Conservation (phyloP, 1,140 invertebrate species). For the Drosophila pseudoananassae region DNA sequence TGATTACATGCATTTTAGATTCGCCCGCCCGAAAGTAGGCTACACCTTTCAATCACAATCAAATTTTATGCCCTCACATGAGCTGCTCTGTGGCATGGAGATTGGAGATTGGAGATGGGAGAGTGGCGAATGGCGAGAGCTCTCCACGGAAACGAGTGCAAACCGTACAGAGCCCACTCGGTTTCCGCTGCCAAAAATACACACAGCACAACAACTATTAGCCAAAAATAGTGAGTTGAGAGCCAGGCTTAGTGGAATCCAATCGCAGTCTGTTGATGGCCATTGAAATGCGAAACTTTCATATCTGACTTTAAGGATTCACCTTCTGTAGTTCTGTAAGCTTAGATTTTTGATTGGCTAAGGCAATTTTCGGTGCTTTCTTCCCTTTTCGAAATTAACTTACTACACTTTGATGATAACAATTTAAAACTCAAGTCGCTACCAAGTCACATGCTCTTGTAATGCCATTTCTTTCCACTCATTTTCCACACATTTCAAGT, state of each 20-base stretch:
- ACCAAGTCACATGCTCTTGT: conserved; percentile 10
- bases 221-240: background rate
- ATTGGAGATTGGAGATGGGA: conserved; percentile 2
- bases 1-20: conserved; percentile 82
- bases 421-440: conserved; percentile 33
- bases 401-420: conserved; percentile 24
- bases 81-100: conserved; percentile 1
- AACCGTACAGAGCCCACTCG: conserved; percentile 23
- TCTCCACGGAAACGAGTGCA: conserved; percentile 31
- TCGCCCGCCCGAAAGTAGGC: conserved; percentile 76
- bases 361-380: too few species aligned
- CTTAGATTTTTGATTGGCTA: background rate
- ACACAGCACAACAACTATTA: conserved; percentile 7
- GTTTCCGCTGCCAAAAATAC: conserved; percentile 22
- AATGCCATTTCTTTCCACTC: conserved; percentile 40
- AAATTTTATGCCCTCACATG: conserved; percentile 72
- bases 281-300: conserved; percentile 7
- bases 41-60: conserved; percentile 83
- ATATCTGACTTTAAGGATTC: background rate
- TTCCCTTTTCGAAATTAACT: background rate
- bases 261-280: background rate
- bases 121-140: conserved; percentile 8
- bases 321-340: background rate
- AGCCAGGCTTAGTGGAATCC: conserved; percentile 8
- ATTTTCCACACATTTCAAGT: conserved; percentile 49